phyloP scores from a whole-genome alignment of 1,140 invertebrate species.

The Gryllus bimaculatus region DNA sequence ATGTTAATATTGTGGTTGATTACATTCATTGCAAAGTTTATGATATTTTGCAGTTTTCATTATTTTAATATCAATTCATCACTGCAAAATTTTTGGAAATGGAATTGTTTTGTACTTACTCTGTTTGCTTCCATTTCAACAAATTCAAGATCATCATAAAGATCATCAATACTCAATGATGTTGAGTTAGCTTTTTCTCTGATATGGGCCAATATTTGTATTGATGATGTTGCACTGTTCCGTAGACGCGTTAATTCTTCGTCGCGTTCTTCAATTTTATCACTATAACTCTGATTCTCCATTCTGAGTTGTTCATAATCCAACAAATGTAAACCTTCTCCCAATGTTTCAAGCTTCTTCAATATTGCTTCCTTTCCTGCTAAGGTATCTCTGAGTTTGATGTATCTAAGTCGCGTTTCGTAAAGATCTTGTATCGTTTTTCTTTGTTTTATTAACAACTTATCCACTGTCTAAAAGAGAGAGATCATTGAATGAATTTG shows the following conservation, averaged over 20 bases:
- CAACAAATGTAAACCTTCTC: conserved; percentile 10
- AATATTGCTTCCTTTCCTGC: neutral
- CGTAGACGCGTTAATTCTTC: conserved; percentile 29
- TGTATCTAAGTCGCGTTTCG: conserved; percentile 7
- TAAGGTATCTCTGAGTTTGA: conserved; percentile 15
- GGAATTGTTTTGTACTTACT: conserved; percentile 18
- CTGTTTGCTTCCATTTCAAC: conserved; percentile 18
- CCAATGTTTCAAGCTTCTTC: conserved; percentile 7
- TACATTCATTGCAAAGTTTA: no score
- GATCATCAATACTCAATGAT: conserved; percentile 16
- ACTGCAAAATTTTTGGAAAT: neutral
- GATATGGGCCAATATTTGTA: conserved; percentile 31
- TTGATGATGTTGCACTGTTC: conserved; percentile 26
- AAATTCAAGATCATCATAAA: conserved; percentile 18
- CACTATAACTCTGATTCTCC: conserved; percentile 17
- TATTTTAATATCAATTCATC: no score
- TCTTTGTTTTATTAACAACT: conserved; percentile 4
- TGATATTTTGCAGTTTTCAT: no score
- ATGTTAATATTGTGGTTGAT: no score
- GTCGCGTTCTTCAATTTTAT: conserved; percentile 31
- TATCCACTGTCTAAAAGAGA: conserved; percentile 7
- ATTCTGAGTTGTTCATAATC: conserved; percentile 19
- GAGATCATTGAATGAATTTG: no score
- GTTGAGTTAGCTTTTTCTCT: conserved; percentile 28
- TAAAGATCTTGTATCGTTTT: conserved; percentile 1